Conservation (phyloP, 37 sponge, comb jelly and placozoan species). For the Cliona cf. orientalis region DNA sequence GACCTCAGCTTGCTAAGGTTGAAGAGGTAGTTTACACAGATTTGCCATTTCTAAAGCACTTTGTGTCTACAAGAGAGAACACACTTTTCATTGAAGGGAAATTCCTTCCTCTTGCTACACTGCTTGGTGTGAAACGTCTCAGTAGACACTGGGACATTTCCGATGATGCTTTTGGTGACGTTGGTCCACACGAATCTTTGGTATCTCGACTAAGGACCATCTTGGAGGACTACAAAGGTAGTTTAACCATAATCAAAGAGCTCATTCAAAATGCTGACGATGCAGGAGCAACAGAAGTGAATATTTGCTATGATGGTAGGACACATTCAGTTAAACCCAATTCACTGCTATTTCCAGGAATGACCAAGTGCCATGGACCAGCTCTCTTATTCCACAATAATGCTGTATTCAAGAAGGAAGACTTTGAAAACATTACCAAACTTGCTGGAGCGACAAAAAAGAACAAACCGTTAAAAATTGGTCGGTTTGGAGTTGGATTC, state of each 20-base stretch:
- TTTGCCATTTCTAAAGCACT: conserved; percentile 32
- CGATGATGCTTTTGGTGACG: conserved; percentile 59
- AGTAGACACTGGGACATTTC: conserved; percentile 43
- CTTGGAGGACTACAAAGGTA: conserved; percentile 70
- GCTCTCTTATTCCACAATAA: conserved; percentile 58
- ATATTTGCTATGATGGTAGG: conserved; percentile 58
- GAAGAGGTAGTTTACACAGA: conserved; percentile 37
- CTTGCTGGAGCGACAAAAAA: conserved; percentile 77
- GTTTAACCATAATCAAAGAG: conserved; percentile 64
- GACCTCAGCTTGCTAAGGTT: conserved; percentile 12
- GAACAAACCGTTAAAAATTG: conserved; percentile 61
- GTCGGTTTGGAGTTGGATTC: conserved; percentile 76
- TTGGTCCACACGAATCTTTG: conserved; percentile 64
- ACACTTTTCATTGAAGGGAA: no score
- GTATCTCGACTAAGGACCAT: conserved; percentile 57
- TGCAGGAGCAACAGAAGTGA: conserved; percentile 72
- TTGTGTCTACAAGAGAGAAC: no score
- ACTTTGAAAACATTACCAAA: conserved; percentile 76
- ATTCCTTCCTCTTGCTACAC: conserved; percentile 23
- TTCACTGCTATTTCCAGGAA: conserved; percentile 54
- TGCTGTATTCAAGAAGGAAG: conserved; percentile 55
- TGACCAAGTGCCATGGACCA: conserved; percentile 57
- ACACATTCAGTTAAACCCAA: background rate
- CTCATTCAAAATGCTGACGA: conserved; percentile 79
- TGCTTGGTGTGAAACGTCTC: conserved; percentile 37